These are phyloP conservation scores for Callaeas wilsoni DNA, from an alignment of 2,113 vertebrate genomes.

Conservation along the genomic window DNA sequence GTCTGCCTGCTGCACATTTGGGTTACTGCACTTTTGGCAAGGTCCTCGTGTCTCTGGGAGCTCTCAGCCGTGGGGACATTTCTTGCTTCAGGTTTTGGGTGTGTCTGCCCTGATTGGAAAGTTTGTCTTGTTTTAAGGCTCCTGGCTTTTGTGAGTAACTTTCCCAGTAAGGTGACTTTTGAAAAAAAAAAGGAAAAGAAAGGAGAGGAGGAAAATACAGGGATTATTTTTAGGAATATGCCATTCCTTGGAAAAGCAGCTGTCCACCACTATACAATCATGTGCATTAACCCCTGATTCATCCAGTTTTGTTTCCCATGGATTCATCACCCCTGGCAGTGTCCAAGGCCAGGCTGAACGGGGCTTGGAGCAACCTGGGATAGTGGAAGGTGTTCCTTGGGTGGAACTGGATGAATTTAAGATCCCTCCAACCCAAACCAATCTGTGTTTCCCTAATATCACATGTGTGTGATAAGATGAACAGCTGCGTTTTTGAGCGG, in stretches of 20 bases:
- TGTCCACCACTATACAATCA: fast-evolving
- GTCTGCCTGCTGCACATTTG: not conserved
- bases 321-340: fast-evolving
- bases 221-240: not conserved
- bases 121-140: not conserved
- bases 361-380: not conserved
- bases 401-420: not conserved
- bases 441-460: not conserved
- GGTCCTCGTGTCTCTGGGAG: too few species aligned
- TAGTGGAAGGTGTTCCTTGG: not conserved
- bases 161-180: not conserved
- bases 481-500: not conserved
- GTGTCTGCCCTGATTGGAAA: not conserved
- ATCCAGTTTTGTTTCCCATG: fast-evolving
- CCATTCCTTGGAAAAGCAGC: not conserved
- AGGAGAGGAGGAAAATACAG: not conserved
- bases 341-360: fast-evolving
- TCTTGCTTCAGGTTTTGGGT: not conserved
- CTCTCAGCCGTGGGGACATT: fast-evolving
- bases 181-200: not conserved
- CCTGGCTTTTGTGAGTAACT: not conserved
- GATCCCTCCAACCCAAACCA: not conserved
- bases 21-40: not conserved
- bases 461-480: fast-evolving
- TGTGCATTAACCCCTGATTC: fast-evolving